phyloP scores from a whole-genome alignment of 2,113 vertebrate species.

The Misgurnus anguillicaudatus region DNA sequence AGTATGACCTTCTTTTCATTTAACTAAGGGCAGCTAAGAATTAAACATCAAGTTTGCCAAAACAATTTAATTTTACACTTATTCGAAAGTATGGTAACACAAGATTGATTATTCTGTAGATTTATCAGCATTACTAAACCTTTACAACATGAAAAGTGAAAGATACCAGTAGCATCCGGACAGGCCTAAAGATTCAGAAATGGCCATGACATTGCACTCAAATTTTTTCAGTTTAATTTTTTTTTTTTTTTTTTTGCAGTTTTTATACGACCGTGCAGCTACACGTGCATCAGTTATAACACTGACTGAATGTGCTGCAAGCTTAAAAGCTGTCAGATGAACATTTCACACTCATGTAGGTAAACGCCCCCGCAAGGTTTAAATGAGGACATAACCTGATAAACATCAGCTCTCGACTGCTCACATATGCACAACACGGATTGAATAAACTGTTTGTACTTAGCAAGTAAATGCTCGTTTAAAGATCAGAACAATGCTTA shows the following conservation, averaged over 20 bases:
- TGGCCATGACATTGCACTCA: not conserved
- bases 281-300: not conserved
- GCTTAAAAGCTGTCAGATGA: not conserved
- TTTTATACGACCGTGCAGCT: not conserved
- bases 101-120: not conserved
- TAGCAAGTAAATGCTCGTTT: not conserved
- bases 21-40: too few species aligned
- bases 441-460: not conserved
- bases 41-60: not conserved
- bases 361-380: slow-evolving; percentile 36
- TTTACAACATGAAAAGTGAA: not conserved
- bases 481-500: not conserved
- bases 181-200: not conserved
- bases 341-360: not conserved
- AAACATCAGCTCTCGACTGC: slow-evolving; percentile 2
- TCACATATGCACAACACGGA: not conserved
- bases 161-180: not conserved
- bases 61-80: not conserved
- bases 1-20: too few species aligned
- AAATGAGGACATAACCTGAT: slow-evolving; percentile 28
- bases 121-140: not conserved
- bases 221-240: too few species aligned
- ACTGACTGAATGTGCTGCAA: not conserved
- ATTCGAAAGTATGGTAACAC: not conserved
- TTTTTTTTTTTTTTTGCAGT: not conserved